Conservation (phyloP, 2,888 invertebrate genomes). For the Stenoptilia bipunctidactyla region DNA sequence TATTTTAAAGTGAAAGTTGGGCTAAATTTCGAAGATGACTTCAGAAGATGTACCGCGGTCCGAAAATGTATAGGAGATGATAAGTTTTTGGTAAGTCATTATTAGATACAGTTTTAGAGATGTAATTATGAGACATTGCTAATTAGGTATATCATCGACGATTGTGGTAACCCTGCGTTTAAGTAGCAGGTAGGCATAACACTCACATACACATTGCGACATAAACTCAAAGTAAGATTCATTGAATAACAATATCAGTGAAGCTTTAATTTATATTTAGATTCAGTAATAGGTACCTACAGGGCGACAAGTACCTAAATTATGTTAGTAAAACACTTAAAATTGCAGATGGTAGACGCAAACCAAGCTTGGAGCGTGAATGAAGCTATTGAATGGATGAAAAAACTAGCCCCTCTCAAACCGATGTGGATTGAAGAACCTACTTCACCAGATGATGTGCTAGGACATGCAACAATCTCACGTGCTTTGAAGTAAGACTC, state of each 20-base stretch:
- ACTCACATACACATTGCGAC: too few relatives aligned
- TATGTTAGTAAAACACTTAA: slow-evolving; percentile 1
- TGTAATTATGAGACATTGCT: too few relatives aligned
- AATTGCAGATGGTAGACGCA: slow-evolving; percentile 83
- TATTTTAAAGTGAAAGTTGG: slow-evolving; percentile 95
- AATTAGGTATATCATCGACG: too few relatives aligned
- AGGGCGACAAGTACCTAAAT: too few relatives aligned
- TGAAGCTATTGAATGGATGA: slow-evolving; percentile 90
- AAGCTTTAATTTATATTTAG: too few relatives aligned
- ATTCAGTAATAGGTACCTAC: too few relatives aligned
- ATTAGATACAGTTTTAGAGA: too few relatives aligned
- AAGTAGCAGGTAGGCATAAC: too few relatives aligned
- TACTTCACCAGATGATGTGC: slow-evolving; percentile 90
- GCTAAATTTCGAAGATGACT: slow-evolving; percentile 80
- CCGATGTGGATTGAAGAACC: slow-evolving; percentile 94
- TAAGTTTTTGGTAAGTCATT: slow-evolving; percentile 76
- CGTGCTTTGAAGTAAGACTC: slow-evolving; percentile 70
- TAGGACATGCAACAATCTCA: slow-evolving; percentile 87
- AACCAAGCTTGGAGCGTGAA: slow-evolving; percentile 91
- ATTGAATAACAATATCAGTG: too few relatives aligned
- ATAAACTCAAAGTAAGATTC: too few relatives aligned
- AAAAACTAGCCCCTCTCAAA: slow-evolving; percentile 78
- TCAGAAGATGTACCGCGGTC: slow-evolving; percentile 78
- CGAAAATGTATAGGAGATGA: slow-evolving; percentile 83
- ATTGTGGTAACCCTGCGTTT: too few relatives aligned